Evolutionary conservation across 2,888 invertebrate species (phyloP), one percentile per base, ranked within the genome.

Genomic region (Heliconius cydno): DNA sequence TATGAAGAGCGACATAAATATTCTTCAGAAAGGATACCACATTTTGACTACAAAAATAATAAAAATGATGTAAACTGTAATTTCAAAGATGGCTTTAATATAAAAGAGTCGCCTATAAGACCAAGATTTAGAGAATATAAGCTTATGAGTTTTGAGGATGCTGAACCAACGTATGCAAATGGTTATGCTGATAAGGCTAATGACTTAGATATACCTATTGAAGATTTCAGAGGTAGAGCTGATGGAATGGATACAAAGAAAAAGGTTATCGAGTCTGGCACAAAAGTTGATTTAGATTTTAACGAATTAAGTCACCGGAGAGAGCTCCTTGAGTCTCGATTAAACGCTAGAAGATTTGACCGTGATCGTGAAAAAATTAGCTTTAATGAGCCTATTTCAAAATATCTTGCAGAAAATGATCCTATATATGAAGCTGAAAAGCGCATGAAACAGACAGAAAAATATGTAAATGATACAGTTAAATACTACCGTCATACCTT

Each of bases 291-390:
- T 84, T 89, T 94, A 84, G 91, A 94, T 85, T 95, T 95, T 65
- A 95, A 95, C 85, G 97, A 97, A 86, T 88, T 98, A 79, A 97
- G 97, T 86, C 96, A 97, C 52, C 94, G 98, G 76, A 95, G 98
- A 25, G 97, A 97, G 82, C 95, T 97, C 65, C 92, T 98, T 25
- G 97, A 98, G 89, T 97, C 97, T 0, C 95, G 97, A 81, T 96
- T 98, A 73, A 96, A 97, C 80, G 96, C 96, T 52, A 95, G 97
- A 72, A 93, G 93, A 83, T 87, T 90, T 80, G 94, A 93, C 77
- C 89, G 94, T 4, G 94, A 93, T 78, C 89, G 94, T 3, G 93
- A 92, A 79, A 90, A 87, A 83, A 85, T 88, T 28, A 89, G 88
- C 82, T 85, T 90, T n/a, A 92, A 90, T 77, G 93, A 93, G 83